Percentiles rank a stretch among this genome's conserved stretches.
Evolutionary conservation across 2,888 invertebrate species (phyloP).

Genomic region (Polia nebulosa): DNA sequence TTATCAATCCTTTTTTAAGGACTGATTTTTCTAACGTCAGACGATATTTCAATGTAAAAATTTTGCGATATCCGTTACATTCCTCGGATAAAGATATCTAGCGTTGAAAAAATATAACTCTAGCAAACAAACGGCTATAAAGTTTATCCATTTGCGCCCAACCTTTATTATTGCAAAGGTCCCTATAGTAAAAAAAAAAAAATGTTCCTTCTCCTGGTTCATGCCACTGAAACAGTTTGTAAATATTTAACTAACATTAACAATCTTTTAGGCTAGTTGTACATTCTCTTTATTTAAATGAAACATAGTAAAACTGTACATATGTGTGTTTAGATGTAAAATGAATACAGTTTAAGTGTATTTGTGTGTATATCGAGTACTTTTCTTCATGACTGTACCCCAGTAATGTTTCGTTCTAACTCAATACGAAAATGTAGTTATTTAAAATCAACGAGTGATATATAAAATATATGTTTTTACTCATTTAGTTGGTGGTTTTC

Average conservation of each 20-base stretch:
- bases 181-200: constrained; percentile 65
- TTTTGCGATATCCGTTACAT: not conserved
- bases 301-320: constrained; percentile 72
- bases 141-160: constrained; percentile 44
- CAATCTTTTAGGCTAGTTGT: constrained; percentile 73
- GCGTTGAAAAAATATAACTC: not conserved
- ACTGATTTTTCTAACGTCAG: not conserved
- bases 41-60: not conserved
- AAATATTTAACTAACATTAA: constrained; percentile 65
- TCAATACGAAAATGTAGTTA: constrained; percentile 78
- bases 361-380: constrained; percentile 82
- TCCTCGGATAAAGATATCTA: not conserved
- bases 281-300: constrained; percentile 77
- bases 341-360: constrained; percentile 72
- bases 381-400: constrained; percentile 79
- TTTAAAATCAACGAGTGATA: constrained; percentile 79
- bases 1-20: not conserved
- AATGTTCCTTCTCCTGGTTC: constrained; percentile 70
- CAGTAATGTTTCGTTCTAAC: constrained; percentile 68
- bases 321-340: constrained; percentile 72
- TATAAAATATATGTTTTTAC: constrained; percentile 91
- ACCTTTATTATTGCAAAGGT: constrained; percentile 69
- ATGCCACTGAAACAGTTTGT: constrained; percentile 61
- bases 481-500: constrained; percentile 83
- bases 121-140: not conserved